Evolutionary conservation across 2,888 invertebrate genomes (phyloP).

Genomic region (Clostera curtula): DNA sequence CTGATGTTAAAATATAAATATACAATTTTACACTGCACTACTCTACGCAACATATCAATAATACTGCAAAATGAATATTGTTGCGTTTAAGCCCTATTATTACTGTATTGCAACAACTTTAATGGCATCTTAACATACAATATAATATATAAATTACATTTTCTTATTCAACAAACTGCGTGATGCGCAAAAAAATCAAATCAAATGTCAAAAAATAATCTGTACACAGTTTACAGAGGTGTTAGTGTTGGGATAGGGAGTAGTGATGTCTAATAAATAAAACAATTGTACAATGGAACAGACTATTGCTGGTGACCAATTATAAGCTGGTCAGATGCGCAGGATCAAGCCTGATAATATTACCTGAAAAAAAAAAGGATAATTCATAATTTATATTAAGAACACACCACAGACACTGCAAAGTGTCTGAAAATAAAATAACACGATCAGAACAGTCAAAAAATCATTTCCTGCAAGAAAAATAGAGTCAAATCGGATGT

Average conservation of each 20-base stretch:
- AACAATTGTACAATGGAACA: slow-evolving; percentile 44
- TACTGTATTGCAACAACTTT: slow-evolving; percentile 24
- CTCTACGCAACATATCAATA: slow-evolving; percentile 27
- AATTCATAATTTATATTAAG: background rate
- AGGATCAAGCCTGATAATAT: slow-evolving; percentile 41
- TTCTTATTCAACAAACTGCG: slow-evolving; percentile 27
- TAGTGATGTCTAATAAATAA: slow-evolving; percentile 27
- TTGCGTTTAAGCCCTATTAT: slow-evolving; percentile 3
- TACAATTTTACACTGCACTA: slow-evolving; percentile 29
- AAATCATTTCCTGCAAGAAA: no score
- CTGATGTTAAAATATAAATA: slow-evolving; percentile 22
- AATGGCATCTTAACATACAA: slow-evolving; percentile 34
- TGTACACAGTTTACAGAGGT: slow-evolving; percentile 28
- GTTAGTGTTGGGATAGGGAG: slow-evolving; percentile 10
- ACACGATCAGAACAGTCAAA: no score
- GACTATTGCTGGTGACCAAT: slow-evolving; percentile 37
- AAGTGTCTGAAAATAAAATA: no score
- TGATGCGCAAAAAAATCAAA: slow-evolving; percentile 24
- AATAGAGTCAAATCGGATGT: no score
- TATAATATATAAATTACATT: slow-evolving; percentile 27
- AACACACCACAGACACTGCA: no score
- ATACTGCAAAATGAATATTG: slow-evolving; percentile 29
- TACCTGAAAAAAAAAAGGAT: slow-evolving; percentile 34
- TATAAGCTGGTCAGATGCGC: slow-evolving; percentile 24
- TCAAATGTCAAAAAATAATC: slow-evolving; percentile 30